Evolutionary conservation across 2,113 vertebrate species (phyloP), one percentile per base, ranked within the genome.

Genomic region (Muntiacus muntjak): DNA sequence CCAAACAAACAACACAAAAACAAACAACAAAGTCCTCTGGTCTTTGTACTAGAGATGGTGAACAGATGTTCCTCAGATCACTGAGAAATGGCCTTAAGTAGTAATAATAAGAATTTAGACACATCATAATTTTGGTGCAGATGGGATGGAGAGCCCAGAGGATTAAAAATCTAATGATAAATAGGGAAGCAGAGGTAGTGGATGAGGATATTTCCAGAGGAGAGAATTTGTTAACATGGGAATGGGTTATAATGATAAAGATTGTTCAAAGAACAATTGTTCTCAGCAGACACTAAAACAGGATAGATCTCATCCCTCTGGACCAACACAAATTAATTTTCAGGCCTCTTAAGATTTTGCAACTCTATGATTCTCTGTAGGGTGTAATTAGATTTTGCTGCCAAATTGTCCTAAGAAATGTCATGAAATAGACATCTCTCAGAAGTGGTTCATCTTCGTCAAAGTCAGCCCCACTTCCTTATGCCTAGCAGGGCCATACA

Each of bases 1-100:
- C 17, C 84, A 95, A 91, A 14, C 15, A 40, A 67, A 64, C 57
- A 93, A 25, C 40, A 64, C 23, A 60, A 94, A 87, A 45, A 9
- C 13, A 89, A 89, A 54, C 36, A 82, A 57, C 54, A 60, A 87
- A 55, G 23, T 28, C 15, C 87, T 88, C 57, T 91, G 71, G 54
- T 52, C 60, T 95, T 74, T 76, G 43, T 78, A 30, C 33, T 76
- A 87, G 67, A 96, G 87, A 94, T 19, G 6, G 58, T 60, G 33
- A 97, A 26, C 36, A 94, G 47, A 76, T 84, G 28, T 86, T 95
- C 36, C 47, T 89, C 62, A 58, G 25, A 67, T 55, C 33, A 89
- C 40, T 91, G 54, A 97, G 88, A 96, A 94, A 90, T 89, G 47
- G 62, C 57, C 25, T 89, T 86, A 71, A 76, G 52, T 95, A 92